phyloP scores from a whole-genome alignment of 2,113 vertebrate species.

The Notiomystis cincta region DNA sequence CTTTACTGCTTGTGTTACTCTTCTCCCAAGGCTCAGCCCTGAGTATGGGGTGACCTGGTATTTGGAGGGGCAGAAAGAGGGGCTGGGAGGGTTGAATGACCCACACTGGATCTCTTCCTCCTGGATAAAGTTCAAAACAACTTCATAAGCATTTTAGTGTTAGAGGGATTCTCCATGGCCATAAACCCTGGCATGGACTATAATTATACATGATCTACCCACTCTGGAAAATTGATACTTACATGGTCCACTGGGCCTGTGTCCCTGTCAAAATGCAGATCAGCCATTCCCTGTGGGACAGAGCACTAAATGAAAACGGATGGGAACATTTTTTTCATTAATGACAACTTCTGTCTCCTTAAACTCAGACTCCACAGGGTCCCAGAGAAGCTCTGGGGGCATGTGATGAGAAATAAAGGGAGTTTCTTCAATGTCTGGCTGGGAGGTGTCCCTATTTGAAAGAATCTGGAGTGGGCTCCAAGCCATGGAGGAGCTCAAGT shows the following conservation, averaged over 20 bases:
- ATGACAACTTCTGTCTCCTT: neutral
- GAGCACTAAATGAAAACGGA: neutral
- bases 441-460: neutral
- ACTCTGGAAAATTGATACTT: slow-evolving; percentile 50
- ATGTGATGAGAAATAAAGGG: neutral
- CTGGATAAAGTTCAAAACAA: slow-evolving; percentile 32
- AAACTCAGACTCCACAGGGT: neutral
- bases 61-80: neutral
- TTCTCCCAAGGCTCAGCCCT: neutral
- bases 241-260: slow-evolving; percentile 19
- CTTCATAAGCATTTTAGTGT: slow-evolving; percentile 37
- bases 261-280: slow-evolving; percentile 50
- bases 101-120: neutral
- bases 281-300: neutral
- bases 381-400: neutral
- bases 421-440: neutral
- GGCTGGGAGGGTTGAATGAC: neutral
- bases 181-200: slow-evolving; percentile 30
- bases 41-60: neutral
- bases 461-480: neutral
- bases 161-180: neutral
- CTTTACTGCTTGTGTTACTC: neutral
- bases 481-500: neutral
- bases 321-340: neutral
- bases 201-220: slow-evolving; percentile 39